These are phyloP conservation scores for Dendrolimus kikuchii DNA, from an alignment of 1,140 invertebrate genomes.

Conservation along the genomic window DNA sequence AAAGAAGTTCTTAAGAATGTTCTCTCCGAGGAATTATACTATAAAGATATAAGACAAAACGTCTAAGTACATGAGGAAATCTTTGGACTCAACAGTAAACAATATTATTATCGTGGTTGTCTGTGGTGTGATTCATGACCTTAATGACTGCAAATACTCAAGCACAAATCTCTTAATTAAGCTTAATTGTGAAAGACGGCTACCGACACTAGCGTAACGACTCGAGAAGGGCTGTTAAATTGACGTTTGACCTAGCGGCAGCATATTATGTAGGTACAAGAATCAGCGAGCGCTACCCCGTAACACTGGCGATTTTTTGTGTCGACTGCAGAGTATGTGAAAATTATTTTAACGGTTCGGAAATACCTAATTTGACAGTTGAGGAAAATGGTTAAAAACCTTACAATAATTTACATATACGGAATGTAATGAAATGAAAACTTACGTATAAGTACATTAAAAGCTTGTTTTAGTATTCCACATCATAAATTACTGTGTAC, in stretches of 20 bases:
- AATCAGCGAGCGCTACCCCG: too few species aligned
- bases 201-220: slow-evolving; percentile 15
- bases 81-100: too few species aligned
- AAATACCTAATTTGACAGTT: too few species aligned
- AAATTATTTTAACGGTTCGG: too few species aligned
- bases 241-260: slow-evolving; percentile 40
- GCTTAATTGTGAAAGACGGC: slow-evolving; percentile 39
- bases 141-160: slow-evolving; percentile 17
- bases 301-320: background rate
- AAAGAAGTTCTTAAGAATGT: too few species aligned
- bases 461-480: background rate
- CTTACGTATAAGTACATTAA: background rate
- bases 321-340: background rate
- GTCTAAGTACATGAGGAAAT: too few species aligned
- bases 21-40: too few species aligned
- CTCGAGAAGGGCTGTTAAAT: slow-evolving; percentile 23
- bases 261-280: slow-evolving; percentile 14
- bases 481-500: background rate
- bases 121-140: slow-evolving; percentile 12
- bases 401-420: too few species aligned
- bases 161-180: slow-evolving; percentile 40
- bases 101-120: too few species aligned
- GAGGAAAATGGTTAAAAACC: too few species aligned
- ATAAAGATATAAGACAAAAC: too few species aligned
- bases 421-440: too few species aligned